Base-by-base conservation (phyloP, 2,888 invertebrate species). In the Rhagium mordax region DNA sequence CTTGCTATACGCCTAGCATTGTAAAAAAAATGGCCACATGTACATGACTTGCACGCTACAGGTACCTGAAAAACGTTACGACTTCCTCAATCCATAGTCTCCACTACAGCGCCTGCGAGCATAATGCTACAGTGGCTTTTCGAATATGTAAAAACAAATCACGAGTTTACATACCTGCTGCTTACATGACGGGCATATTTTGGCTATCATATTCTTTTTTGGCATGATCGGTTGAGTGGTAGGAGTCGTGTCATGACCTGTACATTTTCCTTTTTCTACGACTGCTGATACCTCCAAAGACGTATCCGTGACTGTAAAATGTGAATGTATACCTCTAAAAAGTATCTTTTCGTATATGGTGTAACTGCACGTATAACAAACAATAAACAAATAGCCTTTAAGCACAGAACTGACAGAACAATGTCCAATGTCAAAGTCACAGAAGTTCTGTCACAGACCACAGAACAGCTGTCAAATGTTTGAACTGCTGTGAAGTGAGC, bases 31-130 rank as follows among this genome's bases (percentile, higher is more conserved):
- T 95, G 94, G 0, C 95, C 95, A 84, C 95, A 96, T 55, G 93
- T 94, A 85, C 96, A 96, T 0, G 94, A 91, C 86, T 95, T 96
- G 27, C 95, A 94, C 0, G 95, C 95, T 21, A 95, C 95, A 1
- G 95, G 95, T 74, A 95, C 94, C 95, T 95, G 4, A 41, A 73
- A 59, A 71, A 74, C 20, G 21, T 13, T 53, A n/a, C n/a, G n/a
- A n/a, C n/a, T n/a, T n/a, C n/a, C n/a, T n/a, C n/a, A 72, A 49
- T 61, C 49, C 13, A 3, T 41, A 59, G 7, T 59, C 33, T 67
- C 15, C 6, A 27, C 21, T 16, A 67, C 47, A 70, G 71, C 27
- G 29, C 55, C 16, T n/a, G n/a, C n/a, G n/a, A n/a, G n/a, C n/a
- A n/a, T n/a, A n/a, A n/a, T n/a, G n/a, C 0, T 61, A 55, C 7